Percentiles rank a stretch among this genome's conserved stretches.
phyloP scores from a whole-genome alignment of 2,113 vertebrate genomes.

The Aplodontia rufa region DNA sequence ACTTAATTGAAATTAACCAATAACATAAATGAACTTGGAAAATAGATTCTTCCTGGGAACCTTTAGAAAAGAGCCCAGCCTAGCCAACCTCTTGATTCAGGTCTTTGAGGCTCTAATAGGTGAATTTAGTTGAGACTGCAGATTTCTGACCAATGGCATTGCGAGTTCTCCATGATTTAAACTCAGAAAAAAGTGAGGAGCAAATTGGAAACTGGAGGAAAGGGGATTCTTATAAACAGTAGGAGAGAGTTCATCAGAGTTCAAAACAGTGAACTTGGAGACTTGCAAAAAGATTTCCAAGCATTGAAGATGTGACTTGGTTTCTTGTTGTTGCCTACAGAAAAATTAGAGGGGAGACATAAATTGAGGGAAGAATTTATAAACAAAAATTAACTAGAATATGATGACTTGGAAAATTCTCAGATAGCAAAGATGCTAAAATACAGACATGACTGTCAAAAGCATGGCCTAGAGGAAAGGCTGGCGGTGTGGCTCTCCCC shows the following conservation, averaged over 20 bases:
- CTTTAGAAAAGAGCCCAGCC: not conserved
- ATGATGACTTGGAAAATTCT: not conserved
- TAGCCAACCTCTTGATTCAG: not conserved
- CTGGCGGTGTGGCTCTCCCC: not conserved
- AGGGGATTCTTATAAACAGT: not conserved
- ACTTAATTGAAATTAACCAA: not conserved
- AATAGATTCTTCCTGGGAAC: not conserved
- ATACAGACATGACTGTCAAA: not conserved
- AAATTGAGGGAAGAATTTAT: not conserved
- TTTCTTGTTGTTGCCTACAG: not conserved
- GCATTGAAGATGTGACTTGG: not conserved
- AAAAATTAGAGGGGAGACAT: not conserved
- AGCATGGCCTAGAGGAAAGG: not conserved
- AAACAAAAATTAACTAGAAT: not conserved
- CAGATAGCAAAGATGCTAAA: not conserved
- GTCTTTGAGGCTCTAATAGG: too few species aligned
- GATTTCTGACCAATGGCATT: not conserved
- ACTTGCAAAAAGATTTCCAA: not conserved
- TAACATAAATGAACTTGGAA: not conserved
- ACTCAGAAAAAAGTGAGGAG: not conserved
- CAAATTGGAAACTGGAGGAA: not conserved
- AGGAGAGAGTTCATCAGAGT: not conserved
- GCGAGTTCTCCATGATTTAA: not conserved
- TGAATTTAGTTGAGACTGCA: not conserved
- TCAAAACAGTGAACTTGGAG: not conserved